These are phyloP conservation scores for Disparrhopalites patrizii DNA, from an alignment of 2,888 invertebrate species.

Conservation along the genomic window DNA sequence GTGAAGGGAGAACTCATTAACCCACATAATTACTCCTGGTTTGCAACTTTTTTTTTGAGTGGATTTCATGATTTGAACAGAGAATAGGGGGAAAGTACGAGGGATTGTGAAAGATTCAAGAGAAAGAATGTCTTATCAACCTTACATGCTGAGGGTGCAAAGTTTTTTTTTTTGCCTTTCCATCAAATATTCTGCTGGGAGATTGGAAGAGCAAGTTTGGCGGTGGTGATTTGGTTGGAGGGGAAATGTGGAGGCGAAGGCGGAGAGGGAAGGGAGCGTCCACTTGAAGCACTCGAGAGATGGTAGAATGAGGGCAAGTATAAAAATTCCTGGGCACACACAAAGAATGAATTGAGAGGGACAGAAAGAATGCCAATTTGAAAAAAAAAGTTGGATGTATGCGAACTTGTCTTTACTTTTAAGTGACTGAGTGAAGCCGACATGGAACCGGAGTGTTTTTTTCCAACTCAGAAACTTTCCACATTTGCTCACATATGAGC, in stretches of 20 bases:
- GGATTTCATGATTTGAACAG: no score
- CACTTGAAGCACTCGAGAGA: constrained; percentile 3
- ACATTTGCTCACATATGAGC: no score
- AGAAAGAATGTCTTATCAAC: no score
- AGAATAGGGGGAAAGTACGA: no score
- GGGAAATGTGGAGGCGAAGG: neutral
- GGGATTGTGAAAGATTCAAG: no score
- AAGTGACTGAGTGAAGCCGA: constrained; percentile 7
- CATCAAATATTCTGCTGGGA: no score
- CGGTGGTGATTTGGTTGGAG: constrained; percentile 14
- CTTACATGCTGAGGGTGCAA: constrained; percentile 1
- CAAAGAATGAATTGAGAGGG: constrained; percentile 8
- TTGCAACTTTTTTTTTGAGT: no score
- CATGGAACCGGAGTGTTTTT: neutral
- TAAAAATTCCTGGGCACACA: constrained; percentile 18
- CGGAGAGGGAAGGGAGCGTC: neutral
- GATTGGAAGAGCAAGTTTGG: no score
- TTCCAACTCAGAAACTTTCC: no score
- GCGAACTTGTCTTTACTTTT: constrained; percentile 15
- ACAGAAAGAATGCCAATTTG: constrained; percentile 24
- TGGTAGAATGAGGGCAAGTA: constrained; percentile 23
- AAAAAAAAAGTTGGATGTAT: constrained; percentile 14
- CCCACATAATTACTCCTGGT: no score
- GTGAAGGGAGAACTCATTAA: no score
- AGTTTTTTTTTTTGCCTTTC: constrained; percentile 4